Evolutionary conservation across 2,113 vertebrate genomes (phyloP), one percentile per base, ranked within the genome.

Genomic region (Ictalurus furcatus): DNA sequence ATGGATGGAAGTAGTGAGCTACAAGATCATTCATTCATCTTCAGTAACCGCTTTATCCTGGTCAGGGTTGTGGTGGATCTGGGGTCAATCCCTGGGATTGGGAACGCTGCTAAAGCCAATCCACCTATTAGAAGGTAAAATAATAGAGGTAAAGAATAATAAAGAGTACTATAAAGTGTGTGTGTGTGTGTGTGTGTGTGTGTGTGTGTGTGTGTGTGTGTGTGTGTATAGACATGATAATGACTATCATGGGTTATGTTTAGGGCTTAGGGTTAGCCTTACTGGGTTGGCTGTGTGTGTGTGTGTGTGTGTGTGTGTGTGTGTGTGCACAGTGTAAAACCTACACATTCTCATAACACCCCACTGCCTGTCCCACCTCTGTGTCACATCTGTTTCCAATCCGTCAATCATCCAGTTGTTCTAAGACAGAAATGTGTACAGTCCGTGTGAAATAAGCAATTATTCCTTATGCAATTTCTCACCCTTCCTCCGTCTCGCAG

Each of bases 261-360:
- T 63, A 25, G 19, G 37, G 56, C 16, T 58, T 58, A 58, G 56
- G 56, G 56, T 16, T 58, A 58, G 56, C 14, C 14, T 58, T 58
- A 58, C 56, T 4, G 56, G 2, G 56, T 58, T 16, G 56, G 14
- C 14, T 17, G 56, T 58, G 56, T 88, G 67, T 92, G 87, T 85
- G 83, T 88, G 85, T 87, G 76, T 69, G 48, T 73, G 48, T 90
- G 54, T 85, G 83, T 91, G 84, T 34, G 65, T 23, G 11, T 83
- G 48, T 79, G 30, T 67, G 56, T 85, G 3, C 76, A 58, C 73
- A 40, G n/a, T 80, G 82, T 86, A 52, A 63, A 52, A 74, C 30
- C 28, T 52, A 69, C 84, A 69, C 28, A 81, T 28, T n/a, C 21
- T 67, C 59, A 84, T 16, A 40, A 40, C 40, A 28, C 82, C 23